phyloP scores from a whole-genome alignment of 2,888 invertebrate genomes.

The Archaeoteleia sp. region DNA sequence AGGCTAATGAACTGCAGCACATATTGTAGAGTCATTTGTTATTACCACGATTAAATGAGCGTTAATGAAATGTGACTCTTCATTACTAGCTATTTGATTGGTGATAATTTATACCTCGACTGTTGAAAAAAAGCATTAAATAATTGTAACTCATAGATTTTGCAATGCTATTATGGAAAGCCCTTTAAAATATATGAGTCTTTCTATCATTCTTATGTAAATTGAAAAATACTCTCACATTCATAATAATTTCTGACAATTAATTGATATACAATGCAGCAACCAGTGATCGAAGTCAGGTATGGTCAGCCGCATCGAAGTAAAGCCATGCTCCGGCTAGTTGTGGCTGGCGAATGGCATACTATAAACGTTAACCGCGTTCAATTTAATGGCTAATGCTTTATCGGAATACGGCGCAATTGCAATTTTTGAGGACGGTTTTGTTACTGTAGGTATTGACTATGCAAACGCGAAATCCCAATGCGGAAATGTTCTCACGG shows the following conservation, averaged over 20 bases:
- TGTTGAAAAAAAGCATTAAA: too few species aligned
- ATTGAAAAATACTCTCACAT: too few species aligned
- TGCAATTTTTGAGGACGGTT: conserved; percentile 13
- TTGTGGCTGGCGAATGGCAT: conserved; percentile 33
- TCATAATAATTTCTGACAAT: not conserved
- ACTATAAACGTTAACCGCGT: conserved; percentile 32
- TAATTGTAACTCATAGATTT: too few species aligned
- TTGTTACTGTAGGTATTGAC: conserved; percentile 4
- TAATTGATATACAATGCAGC: conserved; percentile 4
- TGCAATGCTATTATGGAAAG: too few species aligned
- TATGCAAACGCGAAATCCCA: conserved; percentile 22
- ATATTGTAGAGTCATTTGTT: too few species aligned
- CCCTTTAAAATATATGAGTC: too few species aligned
- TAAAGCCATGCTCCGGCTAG: conserved; percentile 29
- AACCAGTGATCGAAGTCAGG: conserved; percentile 23
- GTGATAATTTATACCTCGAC: too few species aligned
- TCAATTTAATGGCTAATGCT: conserved; percentile 41
- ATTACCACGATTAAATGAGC: too few species aligned
- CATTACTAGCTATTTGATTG: too few species aligned
- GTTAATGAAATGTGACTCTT: too few species aligned
- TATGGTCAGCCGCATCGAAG: conserved; percentile 21
- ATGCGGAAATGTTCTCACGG: conserved; percentile 8
- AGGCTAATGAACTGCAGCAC: too few species aligned
- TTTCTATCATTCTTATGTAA: too few species aligned
- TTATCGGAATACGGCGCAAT: conserved; percentile 36